These are phyloP conservation scores for Spongia lamella DNA, from an alignment of 37 sponge, comb jelly and placozoan species.

Conservation along the genomic window DNA sequence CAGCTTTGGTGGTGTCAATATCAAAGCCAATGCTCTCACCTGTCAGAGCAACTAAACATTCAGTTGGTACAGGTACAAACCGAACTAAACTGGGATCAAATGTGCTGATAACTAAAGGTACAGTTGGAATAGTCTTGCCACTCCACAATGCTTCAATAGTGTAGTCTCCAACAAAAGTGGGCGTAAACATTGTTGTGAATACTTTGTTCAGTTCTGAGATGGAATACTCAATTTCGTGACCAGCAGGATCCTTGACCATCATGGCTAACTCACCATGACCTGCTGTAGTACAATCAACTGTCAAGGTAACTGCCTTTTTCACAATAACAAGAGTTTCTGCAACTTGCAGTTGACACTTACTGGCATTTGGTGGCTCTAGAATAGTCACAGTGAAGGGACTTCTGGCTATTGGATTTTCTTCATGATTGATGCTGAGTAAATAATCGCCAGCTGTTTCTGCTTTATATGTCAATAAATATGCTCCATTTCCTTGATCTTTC, in stretches of 20 bases:
- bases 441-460: constrained; percentile 41
- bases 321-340: neutral
- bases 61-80: constrained; percentile 33
- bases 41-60: constrained; percentile 42
- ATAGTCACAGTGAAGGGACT: constrained; percentile 67
- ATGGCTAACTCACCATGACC: constrained; percentile 58
- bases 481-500: constrained; percentile 60
- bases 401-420: constrained; percentile 44
- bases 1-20: constrained; percentile 52
- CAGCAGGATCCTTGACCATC: constrained; percentile 47
- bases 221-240: constrained; percentile 33
- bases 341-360: constrained; percentile 58
- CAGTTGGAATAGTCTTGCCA: constrained; percentile 49
- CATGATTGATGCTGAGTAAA: constrained; percentile 33
- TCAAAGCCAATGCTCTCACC: constrained; percentile 66
- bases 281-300: constrained; percentile 67
- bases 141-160: constrained; percentile 49
- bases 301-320: constrained; percentile 49
- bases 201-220: constrained; percentile 32
- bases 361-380: constrained; percentile 53
- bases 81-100: constrained; percentile 62
- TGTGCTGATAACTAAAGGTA: constrained; percentile 52
- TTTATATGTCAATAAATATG: constrained; percentile 44
- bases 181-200: constrained; percentile 34
- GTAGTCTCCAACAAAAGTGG: constrained; percentile 13